These are phyloP conservation scores for Montipora capricornis DNA, from an alignment of 64 coral and sea anemone species.

Conservation along the genomic window DNA sequence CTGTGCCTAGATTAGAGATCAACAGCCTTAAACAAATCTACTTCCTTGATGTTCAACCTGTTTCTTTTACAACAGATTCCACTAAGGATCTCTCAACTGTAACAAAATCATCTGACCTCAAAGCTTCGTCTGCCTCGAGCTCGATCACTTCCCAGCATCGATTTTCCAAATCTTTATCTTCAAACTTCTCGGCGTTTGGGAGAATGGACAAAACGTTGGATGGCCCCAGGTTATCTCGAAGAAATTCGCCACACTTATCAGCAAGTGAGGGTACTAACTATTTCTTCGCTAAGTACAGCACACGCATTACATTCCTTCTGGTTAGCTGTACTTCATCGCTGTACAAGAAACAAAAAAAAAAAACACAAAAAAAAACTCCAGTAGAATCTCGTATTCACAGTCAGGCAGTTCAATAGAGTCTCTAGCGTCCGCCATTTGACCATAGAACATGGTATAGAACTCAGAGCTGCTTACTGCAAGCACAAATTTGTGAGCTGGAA, in stretches of 20 bases:
- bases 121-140: slow-evolving; percentile 5
- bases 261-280: slow-evolving; percentile 13
- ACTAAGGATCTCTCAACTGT: slow-evolving; percentile 9
- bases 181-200: slow-evolving; percentile 30
- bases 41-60: not conserved
- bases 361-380: not conserved
- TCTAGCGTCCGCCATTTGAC: slow-evolving; percentile 17
- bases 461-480: slow-evolving; percentile 37
- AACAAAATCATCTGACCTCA: slow-evolving; percentile 22
- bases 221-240: not conserved
- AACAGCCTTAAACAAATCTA: slow-evolving; percentile 30
- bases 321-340: slow-evolving; percentile 11
- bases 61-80: slow-evolving; percentile 26
- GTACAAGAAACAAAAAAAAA: not conserved
- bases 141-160: slow-evolving; percentile 40
- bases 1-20: slow-evolving; percentile 2
- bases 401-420: slow-evolving; percentile 50
- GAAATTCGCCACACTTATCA: not conserved
- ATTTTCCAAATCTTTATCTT: slow-evolving; percentile 49
- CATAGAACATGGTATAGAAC: slow-evolving; percentile 41
- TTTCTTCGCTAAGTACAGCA: slow-evolving; percentile 27
- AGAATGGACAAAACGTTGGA: slow-evolving; percentile 24
- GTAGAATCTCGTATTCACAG: slow-evolving; percentile 36
- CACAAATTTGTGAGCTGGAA: slow-evolving; percentile 47
- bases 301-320: slow-evolving; percentile 14